A percentile compares a stretch with the other conserved stretches of the same genome.
phyloP scores from a whole-genome alignment of 2,888 invertebrate genomes.

The Dryomyza anilis region DNA sequence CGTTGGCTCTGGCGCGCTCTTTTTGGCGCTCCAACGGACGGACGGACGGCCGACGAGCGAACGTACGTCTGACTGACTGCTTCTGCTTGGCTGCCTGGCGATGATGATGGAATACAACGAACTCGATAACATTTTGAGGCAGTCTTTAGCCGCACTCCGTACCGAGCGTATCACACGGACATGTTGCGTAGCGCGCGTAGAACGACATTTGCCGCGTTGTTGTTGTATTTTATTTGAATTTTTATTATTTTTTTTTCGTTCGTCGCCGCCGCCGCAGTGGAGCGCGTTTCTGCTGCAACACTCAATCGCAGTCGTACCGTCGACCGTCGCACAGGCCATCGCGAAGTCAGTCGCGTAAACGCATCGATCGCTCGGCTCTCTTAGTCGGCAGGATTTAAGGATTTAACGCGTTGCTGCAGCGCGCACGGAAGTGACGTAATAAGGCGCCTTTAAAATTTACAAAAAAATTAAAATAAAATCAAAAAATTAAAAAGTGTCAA shows the following conservation, averaged over 20 bases:
- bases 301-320: neutral
- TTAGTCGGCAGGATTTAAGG: too few species aligned
- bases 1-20: neutral
- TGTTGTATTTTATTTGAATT: conserved; percentile 31
- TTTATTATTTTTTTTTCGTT: neutral
- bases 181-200: conserved; percentile 50
- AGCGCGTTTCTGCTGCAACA: neutral
- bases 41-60: conserved; percentile 22
- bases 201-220: conserved; percentile 32
- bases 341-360: too few species aligned
- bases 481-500: too few species aligned
- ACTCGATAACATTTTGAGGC: conserved; percentile 62
- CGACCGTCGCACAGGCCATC: conserved; percentile 25
- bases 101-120: conserved; percentile 55
- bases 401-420: too few species aligned
- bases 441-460: too few species aligned
- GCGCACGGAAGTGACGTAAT: conserved; percentile 44
- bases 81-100: conserved; percentile 33
- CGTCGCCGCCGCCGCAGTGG: neutral
- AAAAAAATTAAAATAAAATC: conserved; percentile 22
- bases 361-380: too few species aligned
- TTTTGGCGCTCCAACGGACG: neutral
- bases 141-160: conserved; percentile 63
- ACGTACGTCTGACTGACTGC: conserved; percentile 33
- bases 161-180: conserved; percentile 61